phyloP scores from a whole-genome alignment of 1,140 invertebrate species.

The Drosophila subobscura region DNA sequence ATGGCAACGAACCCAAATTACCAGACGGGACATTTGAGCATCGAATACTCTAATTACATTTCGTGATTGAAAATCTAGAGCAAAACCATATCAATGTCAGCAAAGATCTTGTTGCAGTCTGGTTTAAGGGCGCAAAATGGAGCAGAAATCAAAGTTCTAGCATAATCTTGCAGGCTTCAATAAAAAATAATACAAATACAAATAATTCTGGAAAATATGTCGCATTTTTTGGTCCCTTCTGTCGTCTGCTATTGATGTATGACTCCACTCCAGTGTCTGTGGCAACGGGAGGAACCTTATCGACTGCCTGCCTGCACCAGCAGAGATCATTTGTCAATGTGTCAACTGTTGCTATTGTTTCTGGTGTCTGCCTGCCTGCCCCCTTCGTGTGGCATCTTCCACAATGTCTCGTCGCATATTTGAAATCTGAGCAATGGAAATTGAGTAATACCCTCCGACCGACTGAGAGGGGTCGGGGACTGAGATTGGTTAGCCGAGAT shows the following conservation, averaged over 20 bases:
- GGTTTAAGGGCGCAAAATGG: background rate
- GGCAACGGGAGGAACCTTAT: conserved; percentile 35
- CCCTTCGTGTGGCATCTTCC: conserved; percentile 65
- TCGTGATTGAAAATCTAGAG: conserved; percentile 64
- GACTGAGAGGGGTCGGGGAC: conserved; percentile 40
- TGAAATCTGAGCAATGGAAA: conserved; percentile 73
- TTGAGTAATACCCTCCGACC: conserved; percentile 67
- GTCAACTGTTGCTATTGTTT: conserved; percentile 54
- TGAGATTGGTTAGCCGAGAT: conserved; percentile 67
- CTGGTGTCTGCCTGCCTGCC: conserved; percentile 43
- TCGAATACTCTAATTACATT: conserved; percentile 35
- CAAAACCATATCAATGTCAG: conserved; percentile 69
- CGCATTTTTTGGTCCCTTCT: conserved; percentile 23
- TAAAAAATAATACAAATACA: no score
- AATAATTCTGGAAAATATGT: conserved; percentile 8
- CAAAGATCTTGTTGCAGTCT: conserved; percentile 5
- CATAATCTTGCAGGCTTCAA: no score
- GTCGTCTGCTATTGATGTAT: conserved; percentile 63
- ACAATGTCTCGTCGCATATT: conserved; percentile 24
- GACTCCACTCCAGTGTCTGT: conserved; percentile 1
- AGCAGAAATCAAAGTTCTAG: background rate
- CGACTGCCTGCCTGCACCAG: conserved; percentile 34
- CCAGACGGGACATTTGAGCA: conserved; percentile 64
- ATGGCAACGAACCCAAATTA: conserved; percentile 9
- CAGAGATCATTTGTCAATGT: conserved; percentile 73